A percentile compares a stretch with the other conserved stretches of the same genome.
phyloP scores from a whole-genome alignment of 2,797 vertebrate genomes.

The Antrozous pallidus region DNA sequence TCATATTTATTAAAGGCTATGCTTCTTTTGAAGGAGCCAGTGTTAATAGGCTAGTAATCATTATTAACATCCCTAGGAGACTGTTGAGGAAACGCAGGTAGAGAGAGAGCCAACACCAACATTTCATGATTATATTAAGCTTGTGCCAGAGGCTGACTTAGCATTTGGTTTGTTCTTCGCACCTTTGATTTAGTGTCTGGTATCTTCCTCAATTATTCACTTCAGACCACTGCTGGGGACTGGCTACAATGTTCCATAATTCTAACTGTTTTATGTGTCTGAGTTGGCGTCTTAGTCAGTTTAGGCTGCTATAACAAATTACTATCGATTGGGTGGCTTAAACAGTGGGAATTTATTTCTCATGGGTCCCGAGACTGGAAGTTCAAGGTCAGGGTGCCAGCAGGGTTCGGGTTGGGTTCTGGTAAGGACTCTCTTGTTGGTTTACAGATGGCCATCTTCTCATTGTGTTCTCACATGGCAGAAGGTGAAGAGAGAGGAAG shows the following conservation, averaged over 20 bases:
- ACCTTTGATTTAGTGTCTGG: neutral
- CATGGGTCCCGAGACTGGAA: neutral
- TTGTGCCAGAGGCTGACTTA: neutral
- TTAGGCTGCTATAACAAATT: neutral
- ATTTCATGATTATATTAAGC: neutral
- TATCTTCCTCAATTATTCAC: neutral
- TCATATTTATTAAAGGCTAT: slow-evolving; percentile 9
- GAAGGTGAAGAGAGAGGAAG: neutral
- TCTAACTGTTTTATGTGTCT: neutral
- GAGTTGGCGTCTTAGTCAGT: neutral
- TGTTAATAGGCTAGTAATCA: neutral
- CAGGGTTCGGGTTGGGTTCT: neutral
- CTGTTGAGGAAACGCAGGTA: neutral
- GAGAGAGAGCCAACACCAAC: neutral
- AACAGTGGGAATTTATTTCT: neutral
- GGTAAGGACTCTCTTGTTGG: neutral
- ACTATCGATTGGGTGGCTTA: neutral
- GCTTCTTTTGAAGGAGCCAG: neutral
- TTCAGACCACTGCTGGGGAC: neutral
- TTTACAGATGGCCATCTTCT: neutral
- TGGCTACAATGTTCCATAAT: neutral
- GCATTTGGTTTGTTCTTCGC: neutral
- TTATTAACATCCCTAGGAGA: neutral
- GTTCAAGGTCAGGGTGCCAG: neutral
- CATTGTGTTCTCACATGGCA: neutral